A percentile compares a stretch with the other conserved stretches of the same genome.
phyloP scores from a whole-genome alignment of 64 coral and sea anemone species.

The Montipora sp. region DNA sequence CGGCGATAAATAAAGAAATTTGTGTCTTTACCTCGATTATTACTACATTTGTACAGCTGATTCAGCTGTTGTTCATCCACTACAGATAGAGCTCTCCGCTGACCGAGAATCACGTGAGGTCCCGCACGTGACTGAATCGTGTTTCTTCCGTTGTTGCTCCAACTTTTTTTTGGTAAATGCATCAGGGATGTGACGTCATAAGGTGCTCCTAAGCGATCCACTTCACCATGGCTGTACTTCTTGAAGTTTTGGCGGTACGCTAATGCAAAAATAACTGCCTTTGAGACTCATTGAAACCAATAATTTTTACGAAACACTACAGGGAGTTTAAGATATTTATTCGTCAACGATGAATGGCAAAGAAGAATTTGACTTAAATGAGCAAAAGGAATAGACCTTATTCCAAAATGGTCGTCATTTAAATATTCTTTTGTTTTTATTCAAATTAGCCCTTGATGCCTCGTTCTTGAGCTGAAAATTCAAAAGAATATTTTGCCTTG shows the following conservation, averaged over 20 bases:
- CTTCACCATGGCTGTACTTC: conserved; percentile 42
- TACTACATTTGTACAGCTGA: conserved; percentile 30
- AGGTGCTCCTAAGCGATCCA: conserved; percentile 40
- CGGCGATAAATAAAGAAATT: no score
- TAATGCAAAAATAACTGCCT: not conserved
- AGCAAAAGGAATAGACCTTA: no score
- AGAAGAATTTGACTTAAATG: no score
- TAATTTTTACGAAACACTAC: no score
- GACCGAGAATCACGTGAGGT: conserved; percentile 19
- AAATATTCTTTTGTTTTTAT: no score
- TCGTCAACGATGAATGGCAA: no score
- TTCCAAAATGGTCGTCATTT: no score
- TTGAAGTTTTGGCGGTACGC: conserved; percentile 8
- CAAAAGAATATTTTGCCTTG: no score
- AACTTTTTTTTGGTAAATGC: conserved; percentile 29
- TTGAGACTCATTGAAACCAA: no score
- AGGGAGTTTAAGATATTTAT: no score
- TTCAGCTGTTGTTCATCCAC: conserved; percentile 58
- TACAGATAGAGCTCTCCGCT: conserved; percentile 9
- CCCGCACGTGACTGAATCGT: conserved; percentile 55
- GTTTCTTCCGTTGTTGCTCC: conserved; percentile 25
- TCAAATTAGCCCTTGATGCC: no score
- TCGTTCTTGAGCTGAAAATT: no score
- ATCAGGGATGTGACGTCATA: conserved; percentile 55
- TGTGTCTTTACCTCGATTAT: not conserved